Evolutionary conservation across 2,888 invertebrate genomes (phyloP).

Genomic region (Muscina levida): DNA sequence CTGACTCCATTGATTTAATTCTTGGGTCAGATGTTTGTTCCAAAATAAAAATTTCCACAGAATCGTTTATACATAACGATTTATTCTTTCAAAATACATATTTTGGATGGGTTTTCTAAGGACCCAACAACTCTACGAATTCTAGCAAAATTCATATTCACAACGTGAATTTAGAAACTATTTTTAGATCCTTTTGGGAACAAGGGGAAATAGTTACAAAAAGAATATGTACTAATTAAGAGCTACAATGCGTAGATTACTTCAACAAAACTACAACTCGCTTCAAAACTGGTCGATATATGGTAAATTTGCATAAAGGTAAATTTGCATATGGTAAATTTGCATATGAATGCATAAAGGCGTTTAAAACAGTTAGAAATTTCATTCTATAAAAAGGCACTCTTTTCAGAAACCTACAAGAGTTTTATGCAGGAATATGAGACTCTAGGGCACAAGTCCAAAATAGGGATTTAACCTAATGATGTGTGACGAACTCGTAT

Average conservation of each 20-base stretch:
- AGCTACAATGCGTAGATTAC: constrained; percentile 37
- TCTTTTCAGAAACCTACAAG: constrained; percentile 31
- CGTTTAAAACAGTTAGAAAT: constrained; percentile 31
- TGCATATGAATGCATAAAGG: constrained; percentile 32
- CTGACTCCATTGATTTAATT: constrained; percentile 48
- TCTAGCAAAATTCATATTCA: constrained; percentile 21
- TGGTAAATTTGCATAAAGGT: constrained; percentile 46
- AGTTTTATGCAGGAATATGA: constrained; percentile 52
- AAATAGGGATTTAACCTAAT: constrained; percentile 33
- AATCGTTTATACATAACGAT: constrained; percentile 38
- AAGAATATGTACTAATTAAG: constrained; percentile 8
- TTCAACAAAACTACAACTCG: constrained; percentile 29
- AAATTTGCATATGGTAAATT: not conserved
- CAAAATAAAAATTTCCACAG: constrained; percentile 23
- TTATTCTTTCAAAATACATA: constrained; percentile 51
- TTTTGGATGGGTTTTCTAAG: constrained; percentile 54
- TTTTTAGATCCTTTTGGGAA: constrained; percentile 47
- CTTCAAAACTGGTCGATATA: constrained; percentile 33
- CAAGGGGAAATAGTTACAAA: constrained; percentile 25
- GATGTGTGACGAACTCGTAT: constrained; percentile 35
- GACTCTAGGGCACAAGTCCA: constrained; percentile 44
- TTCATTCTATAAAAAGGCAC: constrained; percentile 21
- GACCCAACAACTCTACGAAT: not conserved
- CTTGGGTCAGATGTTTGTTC: constrained; percentile 40
- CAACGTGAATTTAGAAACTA: constrained; percentile 39